Conservation (phyloP, 2,888 invertebrate species). For the Blastobasis lacticolella region DNA sequence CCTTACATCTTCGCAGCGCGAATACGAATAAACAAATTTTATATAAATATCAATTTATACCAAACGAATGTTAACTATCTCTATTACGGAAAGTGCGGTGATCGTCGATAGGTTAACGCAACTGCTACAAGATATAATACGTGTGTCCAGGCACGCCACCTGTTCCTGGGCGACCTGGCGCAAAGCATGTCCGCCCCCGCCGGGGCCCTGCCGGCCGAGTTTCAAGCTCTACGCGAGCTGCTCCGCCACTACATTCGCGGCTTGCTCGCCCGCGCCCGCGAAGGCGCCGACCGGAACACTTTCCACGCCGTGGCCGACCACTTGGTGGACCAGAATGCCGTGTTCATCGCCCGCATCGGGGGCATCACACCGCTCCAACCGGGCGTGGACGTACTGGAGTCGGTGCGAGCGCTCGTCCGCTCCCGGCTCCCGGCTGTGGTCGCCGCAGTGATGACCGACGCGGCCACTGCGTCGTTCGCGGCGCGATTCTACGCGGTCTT, state of each 20-base stretch:
- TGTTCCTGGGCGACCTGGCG: slow-evolving; percentile 23
- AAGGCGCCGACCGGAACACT: no score
- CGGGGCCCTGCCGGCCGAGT: slow-evolving; percentile 21
- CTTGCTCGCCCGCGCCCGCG: no score
- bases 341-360: slow-evolving; percentile 36
- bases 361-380: slow-evolving; percentile 23
- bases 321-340: slow-evolving; percentile 24
- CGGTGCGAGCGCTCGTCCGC: slow-evolving; percentile 32
- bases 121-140: no score
- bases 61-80: no score
- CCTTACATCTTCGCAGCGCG: no score
- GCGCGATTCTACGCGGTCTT: slow-evolving; percentile 39
- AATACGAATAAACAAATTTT: no score
- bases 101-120: no score
- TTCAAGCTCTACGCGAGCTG: slow-evolving; percentile 5
- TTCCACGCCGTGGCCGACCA: slow-evolving; percentile 16
- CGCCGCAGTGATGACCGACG: slow-evolving; percentile 31
- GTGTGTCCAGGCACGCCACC: slow-evolving; percentile 31
- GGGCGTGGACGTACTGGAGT: slow-evolving; percentile 26
- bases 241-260: no score
- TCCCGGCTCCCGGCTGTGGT: slow-evolving; percentile 39
- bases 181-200: slow-evolving; percentile 18
- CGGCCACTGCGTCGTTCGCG: slow-evolving; percentile 22
- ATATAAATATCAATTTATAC: no score
- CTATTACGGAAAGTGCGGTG: no score